Evolutionary conservation across 35 echinoderm and acorn worm species (phyloP).

Genomic region (Eucidaris tribuloides): DNA sequence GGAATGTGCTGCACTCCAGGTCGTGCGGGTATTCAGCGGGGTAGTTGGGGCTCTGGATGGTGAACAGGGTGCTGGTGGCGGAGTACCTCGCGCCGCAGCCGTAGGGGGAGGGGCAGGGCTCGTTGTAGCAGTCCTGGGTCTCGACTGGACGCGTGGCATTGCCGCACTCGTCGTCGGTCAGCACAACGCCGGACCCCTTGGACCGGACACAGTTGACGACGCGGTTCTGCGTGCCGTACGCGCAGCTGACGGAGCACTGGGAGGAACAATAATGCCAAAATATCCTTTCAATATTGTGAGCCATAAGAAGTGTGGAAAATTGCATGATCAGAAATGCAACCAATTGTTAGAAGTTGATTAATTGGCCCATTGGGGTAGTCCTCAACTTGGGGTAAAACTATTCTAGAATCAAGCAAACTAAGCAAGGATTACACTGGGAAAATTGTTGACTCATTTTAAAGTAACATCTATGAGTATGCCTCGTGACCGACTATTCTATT

Average conservation of each 20-base stretch:
- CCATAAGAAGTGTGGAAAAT: too few species aligned
- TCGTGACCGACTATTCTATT: too few species aligned
- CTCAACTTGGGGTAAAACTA: too few species aligned
- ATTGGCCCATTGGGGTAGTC: too few species aligned
- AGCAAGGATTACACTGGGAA: too few species aligned
- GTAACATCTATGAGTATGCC: too few species aligned
- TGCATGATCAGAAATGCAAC: too few species aligned
- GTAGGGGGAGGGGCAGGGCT: slow-evolving; percentile 33
- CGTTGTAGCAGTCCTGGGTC: neutral
- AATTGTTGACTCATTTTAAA: too few species aligned
- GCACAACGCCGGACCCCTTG: neutral
- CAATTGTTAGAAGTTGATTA: too few species aligned
- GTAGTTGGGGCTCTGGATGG: slow-evolving; percentile 54
- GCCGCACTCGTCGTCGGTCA: slow-evolving; percentile 28
- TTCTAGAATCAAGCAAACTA: too few species aligned
- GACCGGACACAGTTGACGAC: slow-evolving; percentile 12
- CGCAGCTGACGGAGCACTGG: slow-evolving; percentile 83
- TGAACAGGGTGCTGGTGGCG: neutral
- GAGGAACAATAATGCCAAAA: neutral
- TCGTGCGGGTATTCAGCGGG: slow-evolving; percentile 62
- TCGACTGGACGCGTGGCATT: slow-evolving; percentile 1
- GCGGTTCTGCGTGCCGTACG: slow-evolving; percentile 36
- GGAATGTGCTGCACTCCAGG: slow-evolving; percentile 29
- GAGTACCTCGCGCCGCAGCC: slow-evolving; percentile 50
- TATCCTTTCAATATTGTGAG: neutral